phyloP scores from a whole-genome alignment of 2,113 vertebrate species.

The Grallaria varia region DNA sequence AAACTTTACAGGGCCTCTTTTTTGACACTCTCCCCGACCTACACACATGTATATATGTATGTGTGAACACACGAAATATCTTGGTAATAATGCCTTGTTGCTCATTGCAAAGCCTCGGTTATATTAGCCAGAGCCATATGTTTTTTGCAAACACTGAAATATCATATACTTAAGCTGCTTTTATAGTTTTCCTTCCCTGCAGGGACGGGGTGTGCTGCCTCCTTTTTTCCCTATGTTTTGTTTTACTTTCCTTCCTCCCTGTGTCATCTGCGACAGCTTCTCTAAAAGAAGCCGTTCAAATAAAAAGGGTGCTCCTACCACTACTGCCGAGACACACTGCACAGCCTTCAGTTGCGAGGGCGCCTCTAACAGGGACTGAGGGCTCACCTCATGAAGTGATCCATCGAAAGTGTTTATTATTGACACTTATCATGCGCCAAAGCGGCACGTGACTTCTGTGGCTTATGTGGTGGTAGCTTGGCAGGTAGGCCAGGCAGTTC shows the following conservation, averaged over 20 bases:
- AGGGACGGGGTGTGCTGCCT: not conserved
- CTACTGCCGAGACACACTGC: not conserved
- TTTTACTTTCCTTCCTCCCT: not conserved
- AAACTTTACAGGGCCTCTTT: not conserved
- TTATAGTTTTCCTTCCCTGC: not conserved
- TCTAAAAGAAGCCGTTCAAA: not conserved
- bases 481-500: not conserved
- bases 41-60: not conserved
- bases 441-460: rapidly evolving
- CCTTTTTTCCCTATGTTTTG: not conserved
- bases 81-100: not conserved
- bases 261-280: not conserved
- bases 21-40: not conserved
- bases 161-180: not conserved
- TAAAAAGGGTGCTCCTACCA: not conserved
- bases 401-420: not conserved
- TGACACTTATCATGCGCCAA: not conserved
- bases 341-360: not conserved
- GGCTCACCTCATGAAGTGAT: not conserved
- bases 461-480: not conserved
- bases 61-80: not conserved
- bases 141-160: not conserved
- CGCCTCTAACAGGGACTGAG: not conserved
- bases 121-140: not conserved
- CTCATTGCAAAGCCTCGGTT: not conserved